Evolutionary conservation across 1,140 invertebrate genomes (phyloP), one percentile per base, ranked within the genome.

Genomic region (Drosophila ficusphila): DNA sequence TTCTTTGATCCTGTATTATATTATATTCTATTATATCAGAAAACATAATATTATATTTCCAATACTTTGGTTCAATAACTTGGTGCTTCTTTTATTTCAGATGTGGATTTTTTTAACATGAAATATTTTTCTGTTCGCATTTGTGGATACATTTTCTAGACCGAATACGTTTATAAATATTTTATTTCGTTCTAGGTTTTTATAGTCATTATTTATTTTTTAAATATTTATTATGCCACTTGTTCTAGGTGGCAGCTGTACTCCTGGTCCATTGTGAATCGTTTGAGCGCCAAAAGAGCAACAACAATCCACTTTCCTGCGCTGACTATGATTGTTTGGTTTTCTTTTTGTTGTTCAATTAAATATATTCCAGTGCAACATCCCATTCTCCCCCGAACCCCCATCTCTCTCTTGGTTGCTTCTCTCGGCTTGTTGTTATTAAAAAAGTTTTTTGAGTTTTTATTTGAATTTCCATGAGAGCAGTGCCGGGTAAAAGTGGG

Each of bases 331-430:
- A 69, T 57, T 58, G 60, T 76, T 65, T 57, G 67, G 19, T 34
- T 68, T 56, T 70, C 42, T 71, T 81, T 74, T 86, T 86, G 72
- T 86, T 86, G 62, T 81, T 86, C 76, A 86, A 86, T 86, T 77
- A 81, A 57, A 74, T 64, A 54, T 73, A 64, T 70, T 52, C n/a
- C 60, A 58, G 34, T 51, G 44, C 57, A 57, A 23, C 27, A 19
- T 12, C 11, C 18, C 33, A 12, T 9, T 5, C 2, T 2, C 7
- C 29, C 2, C 14, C 1, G 2, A n/a, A 11, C 29, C 8, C 4
- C 3, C 38, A 4, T 11, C 7, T 19, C 7, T 16, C 4, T 4
- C n/a, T 9, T 4, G n/a, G n/a, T n/a, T n/a, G n/a, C 21, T 7
- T 27, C 29, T 7, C 12, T 14, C 41, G 31, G 29, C 41, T 53